Percentiles rank a stretch among this genome's conserved stretches.
Evolutionary conservation across 2,113 vertebrate species (phyloP).

Genomic region (Micromys minutus): DNA sequence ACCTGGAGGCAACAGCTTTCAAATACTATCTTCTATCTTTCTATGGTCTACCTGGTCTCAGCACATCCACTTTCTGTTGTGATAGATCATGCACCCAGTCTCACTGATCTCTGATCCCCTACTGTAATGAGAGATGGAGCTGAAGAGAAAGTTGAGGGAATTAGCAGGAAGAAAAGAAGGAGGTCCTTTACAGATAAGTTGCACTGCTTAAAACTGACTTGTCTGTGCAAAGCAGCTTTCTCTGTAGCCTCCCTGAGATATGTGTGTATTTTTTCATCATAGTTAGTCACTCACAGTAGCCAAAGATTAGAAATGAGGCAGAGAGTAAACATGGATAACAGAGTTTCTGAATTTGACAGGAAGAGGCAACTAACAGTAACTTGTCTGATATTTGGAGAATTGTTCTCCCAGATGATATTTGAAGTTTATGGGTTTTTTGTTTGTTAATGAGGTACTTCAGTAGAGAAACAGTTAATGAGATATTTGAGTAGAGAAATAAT

Average conservation of each 20-base stretch:
- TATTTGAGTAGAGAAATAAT: conserved; percentile 66
- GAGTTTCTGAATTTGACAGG: conserved; percentile 68
- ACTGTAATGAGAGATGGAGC: background rate
- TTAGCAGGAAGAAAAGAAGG: background rate
- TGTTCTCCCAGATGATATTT: conserved; percentile 63
- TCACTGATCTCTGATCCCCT: background rate
- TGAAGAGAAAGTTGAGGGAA: background rate
- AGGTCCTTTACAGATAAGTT: background rate
- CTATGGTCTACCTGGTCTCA: background rate
- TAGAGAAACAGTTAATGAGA: conserved; percentile 66
- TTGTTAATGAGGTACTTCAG: conserved; percentile 70
- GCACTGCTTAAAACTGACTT: background rate
- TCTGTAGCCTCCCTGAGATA: conserved; percentile 45
- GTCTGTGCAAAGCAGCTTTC: conserved; percentile 2
- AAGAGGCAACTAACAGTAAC: conserved; percentile 48
- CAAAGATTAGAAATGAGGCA: conserved; percentile 55
- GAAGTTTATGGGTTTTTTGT: conserved; percentile 49
- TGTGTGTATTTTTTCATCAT: conserved; percentile 35
- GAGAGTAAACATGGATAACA: conserved; percentile 52
- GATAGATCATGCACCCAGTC: background rate
- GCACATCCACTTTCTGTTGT: background rate
- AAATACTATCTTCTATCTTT: background rate
- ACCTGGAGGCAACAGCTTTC: background rate
- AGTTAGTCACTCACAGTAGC: conserved; percentile 34
- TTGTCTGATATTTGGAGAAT: conserved; percentile 42